Evolutionary conservation across 2,113 vertebrate genomes (phyloP).

Genomic region (Seriola aureovittata): DNA sequence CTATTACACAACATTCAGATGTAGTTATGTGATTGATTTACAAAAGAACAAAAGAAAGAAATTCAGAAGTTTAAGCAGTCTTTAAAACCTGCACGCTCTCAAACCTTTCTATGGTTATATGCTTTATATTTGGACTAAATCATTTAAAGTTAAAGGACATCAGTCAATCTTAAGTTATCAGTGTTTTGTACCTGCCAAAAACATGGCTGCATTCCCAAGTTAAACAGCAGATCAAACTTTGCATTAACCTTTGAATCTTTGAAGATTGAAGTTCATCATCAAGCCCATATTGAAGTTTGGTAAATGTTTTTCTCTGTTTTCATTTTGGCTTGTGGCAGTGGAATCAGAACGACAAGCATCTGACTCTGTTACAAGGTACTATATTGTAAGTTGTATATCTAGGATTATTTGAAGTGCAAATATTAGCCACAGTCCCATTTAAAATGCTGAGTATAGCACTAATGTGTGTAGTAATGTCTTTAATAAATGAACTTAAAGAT

Average conservation of each 20-base stretch:
- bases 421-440: neutral
- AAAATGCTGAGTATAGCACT: neutral
- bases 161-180: neutral
- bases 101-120: neutral
- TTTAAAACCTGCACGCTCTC: neutral
- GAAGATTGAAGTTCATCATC: constrained; percentile 59
- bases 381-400: constrained; percentile 31
- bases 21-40: neutral
- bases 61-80: neutral
- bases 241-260: constrained; percentile 55
- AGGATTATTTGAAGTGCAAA: constrained; percentile 2
- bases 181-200: constrained; percentile 13
- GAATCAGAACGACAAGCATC: constrained; percentile 45
- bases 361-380: constrained; percentile 12
- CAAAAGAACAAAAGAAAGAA: neutral
- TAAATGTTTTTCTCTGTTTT: constrained; percentile 46
- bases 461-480: neutral
- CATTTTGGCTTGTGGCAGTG: constrained; percentile 31
- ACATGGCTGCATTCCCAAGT: constrained; percentile 5
- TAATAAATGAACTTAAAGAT: constrained; percentile 2
- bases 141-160: neutral
- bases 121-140: neutral
- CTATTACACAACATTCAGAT: constrained; percentile 51
- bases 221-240: constrained; percentile 51
- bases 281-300: constrained; percentile 27